Evolutionary conservation across 2,797 vertebrate genomes (phyloP).

Genomic region (Anas georgica): DNA sequence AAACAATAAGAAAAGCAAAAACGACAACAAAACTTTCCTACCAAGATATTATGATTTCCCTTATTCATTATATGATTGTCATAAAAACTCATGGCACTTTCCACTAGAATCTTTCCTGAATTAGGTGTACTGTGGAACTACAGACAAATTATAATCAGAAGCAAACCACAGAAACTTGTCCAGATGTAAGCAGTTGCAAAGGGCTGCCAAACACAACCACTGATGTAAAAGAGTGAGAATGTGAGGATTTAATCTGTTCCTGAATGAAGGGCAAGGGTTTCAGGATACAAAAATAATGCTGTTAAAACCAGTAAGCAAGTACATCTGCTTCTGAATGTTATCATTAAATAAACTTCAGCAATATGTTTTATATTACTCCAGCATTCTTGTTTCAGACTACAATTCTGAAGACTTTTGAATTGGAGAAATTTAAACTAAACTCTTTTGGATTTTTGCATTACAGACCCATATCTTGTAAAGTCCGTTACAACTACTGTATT

Average conservation of each 20-base stretch:
- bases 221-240: conserved; percentile 46
- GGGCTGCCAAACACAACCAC: conserved; percentile 34
- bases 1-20: not conserved
- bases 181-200: conserved; percentile 47
- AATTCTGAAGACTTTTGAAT: not conserved
- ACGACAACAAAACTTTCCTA: not conserved
- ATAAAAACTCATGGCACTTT: not conserved
- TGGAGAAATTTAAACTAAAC: conserved; percentile 31
- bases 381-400: not conserved
- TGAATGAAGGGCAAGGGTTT: not conserved
- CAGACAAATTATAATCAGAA: not conserved
- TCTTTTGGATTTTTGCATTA: conserved; percentile 19
- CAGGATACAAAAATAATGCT: not conserved
- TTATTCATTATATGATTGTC: not conserved
- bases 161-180: conserved; percentile 7
- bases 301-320: conserved; percentile 49
- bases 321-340: conserved; percentile 50
- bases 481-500: conserved; percentile 32
- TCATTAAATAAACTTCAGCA: conserved; percentile 8
- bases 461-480: conserved; percentile 21
- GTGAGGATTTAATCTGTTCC: conserved; percentile 18
- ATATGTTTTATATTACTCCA: not conserved
- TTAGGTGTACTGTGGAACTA: not conserved
- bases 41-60: not conserved
- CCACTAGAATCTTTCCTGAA: not conserved